These are phyloP conservation scores for Camelus bactrianus DNA, from an alignment of 2,113 vertebrate species.

Conservation along the genomic window DNA sequence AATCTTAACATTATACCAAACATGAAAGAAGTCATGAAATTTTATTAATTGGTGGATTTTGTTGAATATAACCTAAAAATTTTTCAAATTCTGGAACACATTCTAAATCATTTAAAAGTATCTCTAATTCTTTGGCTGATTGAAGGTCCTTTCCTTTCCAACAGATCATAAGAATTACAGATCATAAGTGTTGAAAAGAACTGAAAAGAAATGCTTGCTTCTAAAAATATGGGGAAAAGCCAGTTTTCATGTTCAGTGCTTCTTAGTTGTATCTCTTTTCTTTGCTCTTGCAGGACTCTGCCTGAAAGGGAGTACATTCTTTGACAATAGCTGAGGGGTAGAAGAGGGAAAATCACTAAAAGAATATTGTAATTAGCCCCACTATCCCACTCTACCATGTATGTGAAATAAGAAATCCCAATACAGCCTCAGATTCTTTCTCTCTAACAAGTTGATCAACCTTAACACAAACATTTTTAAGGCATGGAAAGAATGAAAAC, in stretches of 20 bases:
- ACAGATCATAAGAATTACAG: not conserved
- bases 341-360: not conserved
- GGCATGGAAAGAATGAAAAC: not conserved
- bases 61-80: not conserved
- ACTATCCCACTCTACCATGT: not conserved
- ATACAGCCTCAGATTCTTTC: not conserved
- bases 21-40: not conserved
- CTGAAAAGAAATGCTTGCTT: not conserved
- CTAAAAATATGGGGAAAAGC: not conserved
- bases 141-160: not conserved
- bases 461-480: constrained; percentile 19
- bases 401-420: constrained; percentile 34
- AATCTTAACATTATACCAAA: not conserved
- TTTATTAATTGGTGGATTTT: not conserved
- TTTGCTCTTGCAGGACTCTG: not conserved
- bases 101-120: constrained; percentile 15
- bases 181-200: not conserved
- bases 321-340: not conserved
- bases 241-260: not conserved
- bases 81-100: not conserved
- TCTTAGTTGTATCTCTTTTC: not conserved
- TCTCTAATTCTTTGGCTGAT: not conserved
- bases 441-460: not conserved
- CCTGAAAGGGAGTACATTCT: not conserved
- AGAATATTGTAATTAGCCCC: not conserved